Percentiles rank a stretch among this genome's conserved stretches.
Evolutionary conservation across 2,113 vertebrate species (phyloP).

Genomic region (Galbula dea): DNA sequence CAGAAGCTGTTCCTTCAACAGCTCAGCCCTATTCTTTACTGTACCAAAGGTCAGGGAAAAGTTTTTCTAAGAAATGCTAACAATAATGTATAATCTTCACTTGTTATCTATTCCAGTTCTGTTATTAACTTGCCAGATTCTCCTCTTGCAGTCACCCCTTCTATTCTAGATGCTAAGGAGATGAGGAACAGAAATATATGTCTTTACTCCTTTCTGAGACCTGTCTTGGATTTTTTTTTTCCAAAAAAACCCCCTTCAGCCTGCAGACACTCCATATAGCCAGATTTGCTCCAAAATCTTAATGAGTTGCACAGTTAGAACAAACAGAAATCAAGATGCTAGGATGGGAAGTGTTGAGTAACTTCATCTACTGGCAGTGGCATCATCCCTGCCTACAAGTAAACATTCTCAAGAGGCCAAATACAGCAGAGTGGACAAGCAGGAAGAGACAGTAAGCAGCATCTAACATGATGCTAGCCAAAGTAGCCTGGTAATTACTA

Average conservation of each 20-base stretch:
- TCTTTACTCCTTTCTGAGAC: background rate
- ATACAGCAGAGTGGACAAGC: background rate
- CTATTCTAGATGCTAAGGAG: background rate
- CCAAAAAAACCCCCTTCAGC: background rate
- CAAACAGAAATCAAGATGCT: background rate
- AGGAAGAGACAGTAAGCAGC: background rate
- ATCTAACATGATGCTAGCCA: background rate
- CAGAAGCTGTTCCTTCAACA: background rate
- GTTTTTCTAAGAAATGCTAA: background rate
- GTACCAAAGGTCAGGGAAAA: background rate
- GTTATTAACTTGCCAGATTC: background rate
- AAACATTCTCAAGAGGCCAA: background rate
- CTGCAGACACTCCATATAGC: background rate
- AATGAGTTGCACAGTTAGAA: background rate
- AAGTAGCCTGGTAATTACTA: background rate
- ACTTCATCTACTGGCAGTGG: background rate
- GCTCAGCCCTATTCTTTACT: background rate
- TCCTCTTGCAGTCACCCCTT: background rate
- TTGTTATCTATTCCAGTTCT: background rate
- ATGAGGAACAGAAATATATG: background rate
- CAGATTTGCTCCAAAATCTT: background rate
- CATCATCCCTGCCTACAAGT: background rate
- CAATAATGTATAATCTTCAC: background rate
- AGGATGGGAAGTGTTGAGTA: background rate
- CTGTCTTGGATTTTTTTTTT: background rate